Evolutionary conservation across 2,888 invertebrate species (phyloP).

Genomic region (Sarcophaga rosellei): DNA sequence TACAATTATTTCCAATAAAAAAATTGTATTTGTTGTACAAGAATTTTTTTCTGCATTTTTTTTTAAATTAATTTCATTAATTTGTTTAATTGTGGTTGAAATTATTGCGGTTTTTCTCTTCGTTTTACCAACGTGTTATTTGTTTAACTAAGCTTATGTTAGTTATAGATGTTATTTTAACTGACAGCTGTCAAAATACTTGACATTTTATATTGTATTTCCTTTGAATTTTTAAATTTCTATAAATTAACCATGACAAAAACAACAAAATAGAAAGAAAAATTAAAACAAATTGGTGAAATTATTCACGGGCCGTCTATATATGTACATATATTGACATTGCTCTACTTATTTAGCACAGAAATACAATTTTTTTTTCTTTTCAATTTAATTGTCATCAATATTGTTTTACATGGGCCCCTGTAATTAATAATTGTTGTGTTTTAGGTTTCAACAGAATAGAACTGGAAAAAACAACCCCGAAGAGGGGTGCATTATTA

Average conservation of each 20-base stretch:
- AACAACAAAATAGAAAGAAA: not conserved
- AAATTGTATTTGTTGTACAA: too few species aligned
- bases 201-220: conserved; percentile 55
- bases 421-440: conserved; percentile 37
- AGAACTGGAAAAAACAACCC: not conserved
- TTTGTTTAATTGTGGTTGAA: not conserved
- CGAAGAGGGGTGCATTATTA: not conserved
- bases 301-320: not conserved
- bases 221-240: conserved; percentile 41
- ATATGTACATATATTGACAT: not conserved
- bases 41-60: not conserved
- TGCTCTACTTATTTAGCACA: conserved; percentile 13
- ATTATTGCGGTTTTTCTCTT: conserved; percentile 9
- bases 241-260: not conserved
- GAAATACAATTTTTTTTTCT: conserved; percentile 11
- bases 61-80: conserved; percentile 13
- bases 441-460: not conserved
- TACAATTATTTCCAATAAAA: too few species aligned
- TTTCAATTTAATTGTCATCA: conserved; percentile 63
- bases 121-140: not conserved
- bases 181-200: conserved; percentile 62
- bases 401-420: conserved; percentile 52
- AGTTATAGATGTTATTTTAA: conserved; percentile 30
- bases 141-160: not conserved
- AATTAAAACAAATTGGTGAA: not conserved